Percentiles rank a stretch among this genome's conserved stretches.
phyloP scores from a whole-genome alignment of 2,888 invertebrate genomes.

The Drosophila niveifrons region DNA sequence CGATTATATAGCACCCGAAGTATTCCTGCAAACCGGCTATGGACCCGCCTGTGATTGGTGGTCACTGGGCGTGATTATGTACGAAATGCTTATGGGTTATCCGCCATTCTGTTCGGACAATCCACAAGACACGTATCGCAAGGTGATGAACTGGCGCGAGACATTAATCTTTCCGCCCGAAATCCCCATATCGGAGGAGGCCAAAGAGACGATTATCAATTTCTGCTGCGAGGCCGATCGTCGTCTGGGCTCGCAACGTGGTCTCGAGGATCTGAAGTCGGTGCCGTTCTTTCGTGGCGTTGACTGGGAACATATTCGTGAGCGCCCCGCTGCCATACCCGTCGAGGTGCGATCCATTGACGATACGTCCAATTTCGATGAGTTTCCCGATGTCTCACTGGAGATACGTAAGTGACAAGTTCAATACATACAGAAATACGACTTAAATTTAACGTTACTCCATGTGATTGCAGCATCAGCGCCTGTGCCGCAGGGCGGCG shows the following conservation, averaged over 20 bases:
- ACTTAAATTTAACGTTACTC: not conserved
- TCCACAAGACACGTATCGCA: conserved; percentile 87
- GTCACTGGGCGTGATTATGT: conserved; percentile 99
- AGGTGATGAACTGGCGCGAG: conserved; percentile 99
- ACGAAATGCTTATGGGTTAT: conserved; percentile 99
- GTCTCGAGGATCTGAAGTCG: conserved; percentile 96
- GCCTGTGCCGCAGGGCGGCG: conserved; percentile 95
- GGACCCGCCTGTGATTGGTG: conserved; percentile 99
- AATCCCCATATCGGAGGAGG: conserved; percentile 99
- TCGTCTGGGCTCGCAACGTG: conserved; percentile 94
- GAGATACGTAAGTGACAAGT: conserved; percentile 95
- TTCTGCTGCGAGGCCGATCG: conserved; percentile 99
- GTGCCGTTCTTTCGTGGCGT: conserved; percentile 98
- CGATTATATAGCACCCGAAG: conserved; percentile 99
- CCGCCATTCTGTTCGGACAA: conserved; percentile 99
- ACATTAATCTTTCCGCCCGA: conserved; percentile 99
- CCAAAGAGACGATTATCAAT: conserved; percentile 96
- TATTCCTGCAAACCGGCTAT: conserved; percentile 98
- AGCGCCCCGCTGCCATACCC: conserved; percentile 98
- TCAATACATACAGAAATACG: no score
- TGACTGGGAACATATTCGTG: conserved; percentile 99
- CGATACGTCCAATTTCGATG: conserved; percentile 99
- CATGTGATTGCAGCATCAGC: conserved; percentile 89
- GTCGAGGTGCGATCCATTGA: conserved; percentile 99
- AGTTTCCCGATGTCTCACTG: conserved; percentile 99